Base-by-base conservation (phyloP, 2,113 vertebrate genomes). In the Edolisoma coerulescens region DNA sequence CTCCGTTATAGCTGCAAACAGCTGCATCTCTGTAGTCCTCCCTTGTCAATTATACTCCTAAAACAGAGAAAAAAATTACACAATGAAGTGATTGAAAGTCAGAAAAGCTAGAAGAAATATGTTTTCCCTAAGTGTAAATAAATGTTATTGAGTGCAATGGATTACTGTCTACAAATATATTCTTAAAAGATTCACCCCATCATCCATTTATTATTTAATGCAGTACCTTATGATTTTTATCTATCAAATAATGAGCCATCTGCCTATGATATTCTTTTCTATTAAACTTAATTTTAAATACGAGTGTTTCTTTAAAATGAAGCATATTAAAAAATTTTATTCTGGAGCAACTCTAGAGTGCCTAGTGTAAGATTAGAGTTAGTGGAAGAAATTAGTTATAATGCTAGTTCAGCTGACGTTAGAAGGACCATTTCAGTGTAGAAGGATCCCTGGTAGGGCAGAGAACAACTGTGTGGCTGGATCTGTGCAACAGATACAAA, bases 391-490 rank as follows among this genome's bases (percentile, higher is more conserved):
- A 87, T 65, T 27, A 87, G 8, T 20, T 59, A 7, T 24, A 45
- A 42, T 37, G 2, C 0, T 63, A 47, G 39, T 53, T 85, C 30
- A 56, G 6, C 11, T 57, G 53, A 24, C 4, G 0, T 33, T 52
- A 39, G 44, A 78, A 68, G 32, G 70, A 73, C 39, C 3, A 24
- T 64, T 47, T 64, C 41, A 44, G 13, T n/a, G 15, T 13, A 65
- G 35, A 9, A 73, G 23, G 7, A 73, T 77, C 50, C 22, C 15
- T 30, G 10, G 5, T 15, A 37, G n/a, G 27, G 5, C 28, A 83
- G 60, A 86, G 76, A 95, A 37, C 2, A 2, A 32, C 15, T 0
- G 0, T 33, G 10, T 47, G 10, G 3, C 44, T 87, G 21, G 17
- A 22, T 52, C 16, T 30, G 30, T 82, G 37, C 8, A 35, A 33